Evolutionary conservation across 1,140 invertebrate species (phyloP), one percentile per base, ranked within the genome.

Genomic region (Delia radicum): DNA sequence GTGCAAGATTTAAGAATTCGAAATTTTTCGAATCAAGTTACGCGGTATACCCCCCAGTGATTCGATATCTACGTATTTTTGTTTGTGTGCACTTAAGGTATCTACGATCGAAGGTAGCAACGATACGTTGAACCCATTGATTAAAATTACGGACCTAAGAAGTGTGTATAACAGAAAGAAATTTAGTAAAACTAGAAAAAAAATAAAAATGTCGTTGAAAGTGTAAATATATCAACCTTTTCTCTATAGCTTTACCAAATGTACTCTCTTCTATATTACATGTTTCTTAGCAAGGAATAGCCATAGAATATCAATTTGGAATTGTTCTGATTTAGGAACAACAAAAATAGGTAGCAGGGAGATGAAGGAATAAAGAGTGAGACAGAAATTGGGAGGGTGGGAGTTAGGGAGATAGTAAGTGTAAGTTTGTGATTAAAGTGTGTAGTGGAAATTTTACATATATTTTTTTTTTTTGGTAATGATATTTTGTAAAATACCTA

Each of bases 401-500:
- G n/a, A 63, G 24, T n/a, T 13, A 27, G 7, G 12, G 28, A 29
- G 27, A 12, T 63, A 15, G 61, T 28, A 27, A 13, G 15, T 63
- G 61, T 63, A 27, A 15, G 26, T 10, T 63, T 29, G 28, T 65
- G n/a, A n/a, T n/a, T n/a, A n/a, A n/a, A n/a, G n/a, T n/a, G n/a
- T n/a, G n/a, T n/a, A n/a, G 6, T 29, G 13, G 27, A 65, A n/a
- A 65, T n/a, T n/a, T n/a, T n/a, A n/a, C n/a, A n/a, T 65, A 13
- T 15, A 27, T 29, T 24, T 29, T 10, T 29, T 65, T 26, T 26
- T 26, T 26, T 63, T 26, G 24, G 46, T 48, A 63, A 27, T 63
- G 61, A 26, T 26, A 26, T 65, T 65, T 73, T 12, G 24, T 37
- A 48, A 73, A 37, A 73, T 73, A 73, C 12, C 31, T 72, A 72